phyloP scores from a whole-genome alignment of 2,113 vertebrate genomes.

The Arizona elegans region DNA sequence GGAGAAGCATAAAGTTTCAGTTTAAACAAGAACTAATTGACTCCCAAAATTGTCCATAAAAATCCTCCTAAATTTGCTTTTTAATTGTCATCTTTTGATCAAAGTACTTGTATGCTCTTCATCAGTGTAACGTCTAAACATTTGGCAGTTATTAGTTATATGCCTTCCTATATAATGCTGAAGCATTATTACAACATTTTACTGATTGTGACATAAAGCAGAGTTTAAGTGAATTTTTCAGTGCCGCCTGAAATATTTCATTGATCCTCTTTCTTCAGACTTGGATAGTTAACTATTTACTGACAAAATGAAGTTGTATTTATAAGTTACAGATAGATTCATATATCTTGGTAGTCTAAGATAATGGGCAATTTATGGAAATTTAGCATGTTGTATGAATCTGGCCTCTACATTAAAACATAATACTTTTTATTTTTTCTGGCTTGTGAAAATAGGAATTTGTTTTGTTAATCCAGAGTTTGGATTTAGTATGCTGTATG shows the following conservation, averaged over 20 bases:
- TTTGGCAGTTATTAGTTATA: slow-evolving; percentile 17
- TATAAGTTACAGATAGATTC: background rate
- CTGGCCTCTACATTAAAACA: background rate
- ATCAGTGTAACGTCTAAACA: slow-evolving; percentile 15
- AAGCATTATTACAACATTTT: background rate
- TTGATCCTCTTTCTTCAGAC: background rate
- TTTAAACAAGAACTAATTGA: slow-evolving; percentile 23
- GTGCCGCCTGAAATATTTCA: background rate
- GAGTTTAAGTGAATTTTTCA: slow-evolving; percentile 10
- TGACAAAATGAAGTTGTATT: background rate
- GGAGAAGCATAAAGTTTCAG: background rate
- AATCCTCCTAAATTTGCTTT: background rate
- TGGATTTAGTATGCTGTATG: background rate
- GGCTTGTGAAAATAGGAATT: background rate
- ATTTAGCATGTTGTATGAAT: background rate
- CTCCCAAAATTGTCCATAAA: slow-evolving; percentile 8
- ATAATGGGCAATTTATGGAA: background rate
- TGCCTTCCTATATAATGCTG: background rate
- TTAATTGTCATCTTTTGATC: slow-evolving; percentile 24
- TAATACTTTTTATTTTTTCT: background rate
- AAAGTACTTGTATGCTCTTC: background rate
- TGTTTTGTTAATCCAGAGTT: background rate
- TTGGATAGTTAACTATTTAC: background rate
- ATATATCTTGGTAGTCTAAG: background rate
- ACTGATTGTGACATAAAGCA: slow-evolving; percentile 1